Conservation (phyloP, 2,113 vertebrate genomes). For the Isichthys henryi region DNA sequence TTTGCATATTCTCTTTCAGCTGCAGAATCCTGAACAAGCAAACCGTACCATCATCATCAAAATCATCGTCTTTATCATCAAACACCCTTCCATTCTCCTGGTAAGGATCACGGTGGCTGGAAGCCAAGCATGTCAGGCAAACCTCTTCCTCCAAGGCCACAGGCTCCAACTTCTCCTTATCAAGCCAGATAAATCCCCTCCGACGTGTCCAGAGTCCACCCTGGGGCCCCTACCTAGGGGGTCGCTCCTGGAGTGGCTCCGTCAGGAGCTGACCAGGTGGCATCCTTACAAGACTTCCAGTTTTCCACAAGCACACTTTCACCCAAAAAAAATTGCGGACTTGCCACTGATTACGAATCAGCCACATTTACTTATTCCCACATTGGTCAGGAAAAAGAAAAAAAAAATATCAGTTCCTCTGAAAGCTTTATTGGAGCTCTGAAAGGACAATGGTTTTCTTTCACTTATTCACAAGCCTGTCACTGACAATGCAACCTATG, state of each 20-base stretch:
- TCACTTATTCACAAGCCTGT: background rate
- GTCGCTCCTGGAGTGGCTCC: background rate
- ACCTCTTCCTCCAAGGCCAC: background rate
- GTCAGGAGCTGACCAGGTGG: background rate
- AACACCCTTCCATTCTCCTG: background rate
- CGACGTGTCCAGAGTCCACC: background rate
- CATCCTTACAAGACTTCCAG: background rate
- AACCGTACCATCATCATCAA: background rate
- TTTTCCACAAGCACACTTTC: background rate
- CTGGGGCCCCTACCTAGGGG: background rate
- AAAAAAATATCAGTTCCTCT: conserved; percentile 19
- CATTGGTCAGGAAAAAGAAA: background rate
- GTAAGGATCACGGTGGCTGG: background rate
- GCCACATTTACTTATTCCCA: background rate
- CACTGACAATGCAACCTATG: background rate
- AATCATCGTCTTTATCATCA: background rate
- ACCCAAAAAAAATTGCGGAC: background rate
- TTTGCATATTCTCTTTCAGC: background rate
- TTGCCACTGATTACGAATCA: background rate
- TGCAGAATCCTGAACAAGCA: background rate
- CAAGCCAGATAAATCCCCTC: background rate
- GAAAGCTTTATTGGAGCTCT: background rate
- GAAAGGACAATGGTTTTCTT: background rate
- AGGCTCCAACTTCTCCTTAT: background rate
- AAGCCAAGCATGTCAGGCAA: background rate